These are phyloP conservation scores for Platorchestia sp. DNA, from an alignment of 1,140 invertebrate genomes.

Conservation along the genomic window DNA sequence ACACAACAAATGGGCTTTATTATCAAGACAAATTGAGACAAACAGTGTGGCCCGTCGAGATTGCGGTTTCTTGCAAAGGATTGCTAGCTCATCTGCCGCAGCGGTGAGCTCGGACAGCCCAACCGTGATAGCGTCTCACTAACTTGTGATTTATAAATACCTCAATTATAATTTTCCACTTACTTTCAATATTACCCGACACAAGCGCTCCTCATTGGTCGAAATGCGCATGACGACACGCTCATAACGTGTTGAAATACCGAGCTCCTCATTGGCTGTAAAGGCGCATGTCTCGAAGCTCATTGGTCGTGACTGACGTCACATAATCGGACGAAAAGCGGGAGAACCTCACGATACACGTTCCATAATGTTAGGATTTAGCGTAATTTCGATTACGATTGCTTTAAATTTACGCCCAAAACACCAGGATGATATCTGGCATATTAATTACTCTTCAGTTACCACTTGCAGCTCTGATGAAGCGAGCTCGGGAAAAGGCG, in stretches of 20 bases:
- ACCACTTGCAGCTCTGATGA: neutral
- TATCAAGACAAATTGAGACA: conserved; percentile 53
- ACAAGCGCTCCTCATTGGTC: neutral
- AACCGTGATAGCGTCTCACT: neutral
- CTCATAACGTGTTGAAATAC: conserved; percentile 54
- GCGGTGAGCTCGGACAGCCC: neutral
- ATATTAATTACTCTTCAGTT: neutral
- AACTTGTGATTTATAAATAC: conserved; percentile 44
- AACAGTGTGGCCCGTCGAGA: conserved; percentile 10
- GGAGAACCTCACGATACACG: conserved; percentile 38
- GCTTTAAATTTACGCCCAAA: neutral
- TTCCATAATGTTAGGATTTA: conserved; percentile 19
- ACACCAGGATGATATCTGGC: neutral
- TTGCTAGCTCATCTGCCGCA: neutral
- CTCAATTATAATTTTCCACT: conserved; percentile 51
- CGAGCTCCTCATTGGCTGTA: conserved; percentile 4
- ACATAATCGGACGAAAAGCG: conserved; percentile 27
- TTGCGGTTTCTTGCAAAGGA: conserved; percentile 4
- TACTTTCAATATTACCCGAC: conserved; percentile 51
- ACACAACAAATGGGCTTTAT: conserved; percentile 48
- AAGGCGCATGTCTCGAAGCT: neutral
- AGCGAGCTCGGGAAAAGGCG: neutral
- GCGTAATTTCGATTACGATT: neutral
- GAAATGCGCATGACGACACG: conserved; percentile 49
- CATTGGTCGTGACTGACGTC: conserved; percentile 52